Evolutionary conservation across 1,140 invertebrate genomes (phyloP), one percentile per base, ranked within the genome.

Genomic region (Drosophila kurseongensis): DNA sequence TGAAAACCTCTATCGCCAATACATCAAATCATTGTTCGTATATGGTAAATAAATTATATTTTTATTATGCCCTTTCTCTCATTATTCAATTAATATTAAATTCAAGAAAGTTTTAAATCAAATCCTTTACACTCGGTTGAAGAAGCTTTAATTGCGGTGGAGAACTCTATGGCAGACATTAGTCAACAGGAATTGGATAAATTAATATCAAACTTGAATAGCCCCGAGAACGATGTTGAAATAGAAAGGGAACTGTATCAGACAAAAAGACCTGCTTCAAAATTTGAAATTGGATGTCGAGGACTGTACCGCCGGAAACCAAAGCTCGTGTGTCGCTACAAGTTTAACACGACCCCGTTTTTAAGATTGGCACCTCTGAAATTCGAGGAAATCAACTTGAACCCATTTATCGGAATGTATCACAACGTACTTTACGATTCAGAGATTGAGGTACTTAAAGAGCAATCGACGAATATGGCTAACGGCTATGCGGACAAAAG

Each of bases 401-500:
- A 97, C 32, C 98, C 98, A 0, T 94, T 95, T 62, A 96, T 99
- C 71, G 94, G 97, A 35, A 93, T 99, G 23, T 99, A 96, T 92
- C 96, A 98, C 91, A 95, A 98, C 82, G 95, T 98, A 8, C 94
- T 99, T 48, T 95, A 94, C 60, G 97, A 99, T 86, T 89, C 93
- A 0, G 98, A 99, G 93, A 99, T 99, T 67, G 94, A 96, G 54
- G 94, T 95, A 2, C 96, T 99, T 54, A 97, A 89, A 92, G 97
- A 83, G 95, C 97, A 14, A 94, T 94, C 80, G 96, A 1, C 94
- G 94, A 97, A 96, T 98, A 36, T 88, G 95, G 94, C 71, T 93
- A 98, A 90, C 98, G 98, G 51, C 2, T 57, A 38, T 0, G 99
- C 98, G 1, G 98, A 98, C 75, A 97, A 98, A 81, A 98, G 97